A percentile compares a stretch with the other conserved stretches of the same genome.
These are phyloP conservation scores for Orthonychiurus folsomi DNA, from an alignment of 2,888 invertebrate species.

Conservation along the genomic window DNA sequence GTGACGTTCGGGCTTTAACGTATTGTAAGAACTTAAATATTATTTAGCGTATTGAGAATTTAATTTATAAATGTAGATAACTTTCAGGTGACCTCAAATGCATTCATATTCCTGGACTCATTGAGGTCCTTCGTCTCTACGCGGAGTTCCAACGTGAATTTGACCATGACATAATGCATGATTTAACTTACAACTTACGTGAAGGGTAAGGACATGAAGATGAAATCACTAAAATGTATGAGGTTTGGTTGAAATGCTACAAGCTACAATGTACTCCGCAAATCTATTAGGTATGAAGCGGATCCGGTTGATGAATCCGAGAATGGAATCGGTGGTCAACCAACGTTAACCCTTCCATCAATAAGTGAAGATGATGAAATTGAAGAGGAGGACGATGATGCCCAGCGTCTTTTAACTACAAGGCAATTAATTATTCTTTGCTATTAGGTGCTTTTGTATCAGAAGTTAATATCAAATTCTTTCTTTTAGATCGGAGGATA, in stretches of 20 bases:
- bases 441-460: no score
- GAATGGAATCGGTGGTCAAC: constrained; percentile 51
- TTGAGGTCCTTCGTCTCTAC: constrained; percentile 78
- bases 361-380: constrained; percentile 94
- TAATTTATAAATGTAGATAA: background rate
- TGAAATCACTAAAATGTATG: background rate
- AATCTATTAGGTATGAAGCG: constrained; percentile 40
- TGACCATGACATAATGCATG: constrained; percentile 86
- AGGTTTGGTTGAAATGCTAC: no score
- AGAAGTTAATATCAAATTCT: constrained; percentile 9
- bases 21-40: constrained; percentile 58
- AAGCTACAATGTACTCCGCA: no score
- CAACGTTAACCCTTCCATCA: constrained; percentile 76
- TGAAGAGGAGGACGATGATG: constrained; percentile 58
- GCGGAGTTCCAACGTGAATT: constrained; percentile 93
- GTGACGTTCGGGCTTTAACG: constrained; percentile 88
- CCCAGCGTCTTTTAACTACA: constrained; percentile 33
- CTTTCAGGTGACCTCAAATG: constrained; percentile 90
- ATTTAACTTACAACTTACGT: constrained; percentile 84
- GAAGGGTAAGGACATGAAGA: constrained; percentile 66
- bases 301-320: constrained; percentile 41
- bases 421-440: constrained; percentile 22
- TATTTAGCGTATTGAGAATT: background rate
- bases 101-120: constrained; percentile 79
- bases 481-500: constrained; percentile 34